These are phyloP conservation scores for Noctuana brunneofusca DNA, from an alignment of 2,888 invertebrate species.

Conservation along the genomic window DNA sequence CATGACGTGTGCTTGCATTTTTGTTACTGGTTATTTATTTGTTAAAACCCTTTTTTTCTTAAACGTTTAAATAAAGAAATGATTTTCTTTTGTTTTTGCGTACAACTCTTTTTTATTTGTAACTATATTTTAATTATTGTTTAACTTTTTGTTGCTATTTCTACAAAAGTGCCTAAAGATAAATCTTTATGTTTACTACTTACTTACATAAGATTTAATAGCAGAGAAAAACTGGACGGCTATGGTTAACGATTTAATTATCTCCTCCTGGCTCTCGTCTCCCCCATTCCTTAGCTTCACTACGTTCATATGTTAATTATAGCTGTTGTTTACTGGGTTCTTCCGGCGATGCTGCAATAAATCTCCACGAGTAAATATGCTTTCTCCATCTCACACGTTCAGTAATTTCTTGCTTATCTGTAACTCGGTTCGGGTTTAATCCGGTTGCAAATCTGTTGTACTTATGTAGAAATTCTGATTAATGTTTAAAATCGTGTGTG, in stretches of 20 bases:
- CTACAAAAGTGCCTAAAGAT: background rate
- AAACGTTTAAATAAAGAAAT: too few relatives aligned
- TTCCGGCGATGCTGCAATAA: slow-evolving; percentile 63
- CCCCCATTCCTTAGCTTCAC: slow-evolving; percentile 33
- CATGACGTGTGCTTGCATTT: background rate
- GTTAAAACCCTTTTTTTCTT: too few relatives aligned
- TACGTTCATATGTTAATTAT: slow-evolving; percentile 61
- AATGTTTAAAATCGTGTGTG: too few relatives aligned
- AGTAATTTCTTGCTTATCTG: slow-evolving; percentile 38
- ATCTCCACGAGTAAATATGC: slow-evolving; percentile 57
- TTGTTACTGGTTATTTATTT: background rate
- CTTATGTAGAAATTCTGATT: too few relatives aligned
- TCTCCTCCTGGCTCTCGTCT: slow-evolving; percentile 8
- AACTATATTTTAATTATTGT: too few relatives aligned
- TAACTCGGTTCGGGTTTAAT: slow-evolving; percentile 37
- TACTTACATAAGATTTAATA: background rate
- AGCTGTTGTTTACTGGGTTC: slow-evolving; percentile 63
- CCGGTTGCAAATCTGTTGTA: background rate
- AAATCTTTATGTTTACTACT: background rate
- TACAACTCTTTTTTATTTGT: too few relatives aligned
- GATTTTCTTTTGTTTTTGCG: too few relatives aligned
- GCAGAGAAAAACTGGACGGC: background rate
- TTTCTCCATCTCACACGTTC: slow-evolving; percentile 44
- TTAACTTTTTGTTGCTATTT: too few relatives aligned
- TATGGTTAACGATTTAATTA: slow-evolving; percentile 12